Conservation (phyloP, 2,797 vertebrate species). For the Gallinago nigripennis region DNA sequence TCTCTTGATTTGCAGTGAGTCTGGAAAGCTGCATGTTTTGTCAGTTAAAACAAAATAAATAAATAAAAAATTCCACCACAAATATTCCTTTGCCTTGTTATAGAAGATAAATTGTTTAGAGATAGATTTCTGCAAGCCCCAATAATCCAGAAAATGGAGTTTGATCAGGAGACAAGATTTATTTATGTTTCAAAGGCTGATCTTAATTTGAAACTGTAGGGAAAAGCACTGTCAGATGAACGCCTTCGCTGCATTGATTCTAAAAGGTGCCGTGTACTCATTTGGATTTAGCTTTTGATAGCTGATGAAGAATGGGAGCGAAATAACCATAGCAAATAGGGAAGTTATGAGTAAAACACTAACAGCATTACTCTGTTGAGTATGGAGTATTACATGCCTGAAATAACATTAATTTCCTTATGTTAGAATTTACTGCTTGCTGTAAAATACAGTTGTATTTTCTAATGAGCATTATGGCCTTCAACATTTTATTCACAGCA, state of each 20-base stretch:
- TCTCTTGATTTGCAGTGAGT: background rate
- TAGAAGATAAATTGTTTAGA: background rate
- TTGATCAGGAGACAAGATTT: background rate
- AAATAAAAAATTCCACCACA: background rate
- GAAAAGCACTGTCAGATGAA: conserved; percentile 17
- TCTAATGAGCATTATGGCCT: background rate
- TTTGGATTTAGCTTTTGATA: conserved; percentile 15
- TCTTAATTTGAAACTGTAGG: conserved; percentile 7
- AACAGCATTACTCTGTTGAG: background rate
- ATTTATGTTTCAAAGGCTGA: background rate
- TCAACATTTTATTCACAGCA: background rate
- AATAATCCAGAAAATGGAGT: background rate
- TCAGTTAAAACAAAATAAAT: background rate
- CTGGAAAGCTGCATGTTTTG: background rate
- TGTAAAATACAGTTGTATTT: background rate
- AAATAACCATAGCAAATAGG: background rate
- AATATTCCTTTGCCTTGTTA: background rate
- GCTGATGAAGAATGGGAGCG: background rate
- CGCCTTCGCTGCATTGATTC: background rate
- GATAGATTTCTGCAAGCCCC: background rate
- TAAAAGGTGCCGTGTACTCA: background rate
- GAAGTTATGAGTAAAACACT: background rate
- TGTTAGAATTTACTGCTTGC: background rate
- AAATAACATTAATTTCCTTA: background rate
- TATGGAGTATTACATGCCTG: background rate